Evolutionary conservation across 2,113 vertebrate species (phyloP), one percentile per base, ranked within the genome.

Genomic region (Pardalotus punctatus): DNA sequence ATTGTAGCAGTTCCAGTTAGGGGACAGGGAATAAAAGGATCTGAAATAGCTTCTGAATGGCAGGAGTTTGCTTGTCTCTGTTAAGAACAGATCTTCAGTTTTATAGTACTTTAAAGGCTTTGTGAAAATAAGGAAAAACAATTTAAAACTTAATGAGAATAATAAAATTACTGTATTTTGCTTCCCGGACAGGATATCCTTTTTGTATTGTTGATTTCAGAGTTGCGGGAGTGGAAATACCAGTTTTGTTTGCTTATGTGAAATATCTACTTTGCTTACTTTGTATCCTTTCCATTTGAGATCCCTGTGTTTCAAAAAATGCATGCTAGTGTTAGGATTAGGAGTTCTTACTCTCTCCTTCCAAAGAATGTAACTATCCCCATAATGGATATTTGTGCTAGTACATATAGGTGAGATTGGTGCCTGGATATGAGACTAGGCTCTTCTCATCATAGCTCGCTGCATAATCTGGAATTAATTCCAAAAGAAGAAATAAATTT

Each of bases 181-280:
- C 76, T 93, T 94, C 86, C 91, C 64, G 91, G 83, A 25, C 86
- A 92, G 95, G 88, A 86, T 95, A 93, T 94, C 93, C 93, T 86
- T 88, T 86, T 74, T 67, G 71, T 94, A 24, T 33, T 83, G 95
- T 90, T 88, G 86, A 58, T 93, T 90, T 70, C 80, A 81, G 80
- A 56, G 47, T 53, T 90, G 42, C 0, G 2, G 71, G 72, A 94
- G 88, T 95, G 83, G 92, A 93, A 90, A 93, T 92, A 94, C 80
- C 93, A 94, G 91, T 86, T 93, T n/a, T 73, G 82, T 94, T 92
- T 88, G 91, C 86, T 88, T 66, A 45, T 66, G 47, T 88, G 88
- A 92, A 92, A 58, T 62, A 62, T 18, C 76, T 73, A 10, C 82
- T 82, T 81, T 7, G 9, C 76, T 79, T 74, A 20, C 71, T 88